These are phyloP conservation scores for Akabosia matsudoensis DNA, from an alignment of 1,140 invertebrate genomes.

Conservation along the genomic window DNA sequence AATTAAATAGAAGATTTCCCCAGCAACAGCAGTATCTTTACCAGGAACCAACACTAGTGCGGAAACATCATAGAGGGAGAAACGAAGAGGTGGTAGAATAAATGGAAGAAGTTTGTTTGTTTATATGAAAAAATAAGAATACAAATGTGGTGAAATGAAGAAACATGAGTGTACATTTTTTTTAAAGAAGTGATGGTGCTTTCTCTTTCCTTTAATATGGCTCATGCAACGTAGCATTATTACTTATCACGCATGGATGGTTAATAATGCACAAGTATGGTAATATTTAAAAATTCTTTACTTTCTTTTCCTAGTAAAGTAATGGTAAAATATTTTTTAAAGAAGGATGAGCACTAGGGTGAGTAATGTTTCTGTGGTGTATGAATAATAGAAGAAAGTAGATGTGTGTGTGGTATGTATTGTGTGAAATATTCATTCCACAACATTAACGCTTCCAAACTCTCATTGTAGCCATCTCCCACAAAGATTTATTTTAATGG, in stretches of 20 bases:
- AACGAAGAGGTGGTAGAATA: too few species aligned
- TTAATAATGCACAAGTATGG: too few species aligned
- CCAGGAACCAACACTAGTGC: too few species aligned
- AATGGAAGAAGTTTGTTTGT: neutral
- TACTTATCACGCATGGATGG: neutral
- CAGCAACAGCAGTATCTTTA: too few species aligned
- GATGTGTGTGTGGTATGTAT: neutral
- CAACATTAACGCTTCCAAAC: constrained; percentile 36
- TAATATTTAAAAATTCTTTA: too few species aligned
- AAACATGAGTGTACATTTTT: neutral
- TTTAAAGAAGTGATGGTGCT: neutral
- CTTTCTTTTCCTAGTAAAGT: neutral
- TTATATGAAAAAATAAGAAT: neutral
- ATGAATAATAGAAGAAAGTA: neutral
- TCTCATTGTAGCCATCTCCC: neutral
- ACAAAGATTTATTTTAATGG: constrained; percentile 40
- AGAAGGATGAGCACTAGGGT: neutral
- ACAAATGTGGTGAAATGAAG: neutral
- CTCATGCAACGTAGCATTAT: too few species aligned
- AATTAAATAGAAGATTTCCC: too few species aligned
- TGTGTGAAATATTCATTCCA: constrained; percentile 33
- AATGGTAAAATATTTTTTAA: neutral
- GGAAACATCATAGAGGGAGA: too few species aligned
- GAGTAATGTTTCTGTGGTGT: neutral
- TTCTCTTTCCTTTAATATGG: too few species aligned